A percentile compares a stretch with the other conserved stretches of the same genome.
These are phyloP conservation scores for Oryzias melastigma DNA, from an alignment of 2,113 vertebrate genomes.

Conservation along the genomic window DNA sequence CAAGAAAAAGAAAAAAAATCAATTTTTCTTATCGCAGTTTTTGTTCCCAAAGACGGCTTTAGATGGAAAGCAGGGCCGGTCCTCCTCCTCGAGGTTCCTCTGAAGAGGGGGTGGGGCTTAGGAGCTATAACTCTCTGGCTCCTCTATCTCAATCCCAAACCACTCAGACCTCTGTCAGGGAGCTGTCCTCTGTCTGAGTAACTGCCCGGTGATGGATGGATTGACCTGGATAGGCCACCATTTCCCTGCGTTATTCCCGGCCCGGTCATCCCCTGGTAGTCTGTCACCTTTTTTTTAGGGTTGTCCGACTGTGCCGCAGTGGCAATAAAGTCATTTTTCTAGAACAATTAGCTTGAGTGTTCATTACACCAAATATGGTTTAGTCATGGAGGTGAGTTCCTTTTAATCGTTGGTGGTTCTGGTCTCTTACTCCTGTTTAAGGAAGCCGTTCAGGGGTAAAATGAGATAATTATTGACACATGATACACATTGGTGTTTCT, in stretches of 20 bases:
- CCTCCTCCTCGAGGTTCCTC: slow-evolving; percentile 68
- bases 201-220: slow-evolving; percentile 78
- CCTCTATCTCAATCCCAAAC: slow-evolving; percentile 76
- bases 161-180: slow-evolving; percentile 73
- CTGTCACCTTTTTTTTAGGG: slow-evolving; percentile 28
- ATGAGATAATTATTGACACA: slow-evolving; percentile 36
- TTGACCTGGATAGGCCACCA: slow-evolving; percentile 72
- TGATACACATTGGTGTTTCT: slow-evolving; percentile 15
- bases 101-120: slow-evolving; percentile 33
- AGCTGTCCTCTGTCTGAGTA: slow-evolving; percentile 75
- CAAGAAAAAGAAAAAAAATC: slow-evolving; percentile 12
- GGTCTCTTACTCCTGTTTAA: background rate
- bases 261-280: slow-evolving; percentile 42
- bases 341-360: too few species aligned
- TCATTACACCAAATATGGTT: too few species aligned
- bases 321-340: slow-evolving; percentile 12
- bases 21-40: slow-evolving; percentile 9
- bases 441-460: slow-evolving; percentile 1
- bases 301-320: slow-evolving; percentile 7
- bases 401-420: background rate
- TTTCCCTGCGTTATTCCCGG: slow-evolving; percentile 67
- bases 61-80: slow-evolving; percentile 27
- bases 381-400: slow-evolving; percentile 1
- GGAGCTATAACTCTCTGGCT: slow-evolving; percentile 70
- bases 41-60: slow-evolving; percentile 26